Evolutionary conservation across 2,113 vertebrate species (phyloP).

Genomic region (Paratilapia polleni): DNA sequence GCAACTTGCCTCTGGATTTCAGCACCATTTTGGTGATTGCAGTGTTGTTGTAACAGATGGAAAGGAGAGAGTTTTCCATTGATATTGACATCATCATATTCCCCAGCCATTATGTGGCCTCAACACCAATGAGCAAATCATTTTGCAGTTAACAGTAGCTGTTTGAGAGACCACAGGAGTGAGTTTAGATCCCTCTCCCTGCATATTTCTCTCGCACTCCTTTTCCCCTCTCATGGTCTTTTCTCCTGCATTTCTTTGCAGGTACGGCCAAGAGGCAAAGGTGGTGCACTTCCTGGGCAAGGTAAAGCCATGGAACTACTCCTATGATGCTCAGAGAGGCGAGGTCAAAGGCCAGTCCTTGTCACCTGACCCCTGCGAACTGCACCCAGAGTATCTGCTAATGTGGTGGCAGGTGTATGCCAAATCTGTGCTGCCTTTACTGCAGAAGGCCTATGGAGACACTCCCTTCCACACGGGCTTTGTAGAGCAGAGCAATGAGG

Average conservation of each 20-base stretch:
- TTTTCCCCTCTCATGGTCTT: not conserved
- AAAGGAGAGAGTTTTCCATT: no score
- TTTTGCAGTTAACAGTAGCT: no score
- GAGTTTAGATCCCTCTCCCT: not conserved
- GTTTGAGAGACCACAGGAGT: no score
- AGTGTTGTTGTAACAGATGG: no score
- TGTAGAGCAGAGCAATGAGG: slow-evolving; percentile 69
- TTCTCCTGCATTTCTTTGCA: slow-evolving; percentile 51
- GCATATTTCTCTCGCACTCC: not conserved
- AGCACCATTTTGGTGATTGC: no score
- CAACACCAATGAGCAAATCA: no score
- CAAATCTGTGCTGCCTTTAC: slow-evolving; percentile 80
- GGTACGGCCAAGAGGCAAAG: slow-evolving; percentile 91
- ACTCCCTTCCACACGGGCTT: slow-evolving; percentile 75
- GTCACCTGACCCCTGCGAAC: slow-evolving; percentile 68
- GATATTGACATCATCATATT: no score
- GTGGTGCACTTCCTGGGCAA: slow-evolving; percentile 96
- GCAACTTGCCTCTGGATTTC: no score
- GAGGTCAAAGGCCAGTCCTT: slow-evolving; percentile 82
- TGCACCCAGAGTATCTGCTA: slow-evolving; percentile 88
- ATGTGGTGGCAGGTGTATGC: slow-evolving; percentile 91
- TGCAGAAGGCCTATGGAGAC: slow-evolving; percentile 83
- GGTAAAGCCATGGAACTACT: slow-evolving; percentile 92
- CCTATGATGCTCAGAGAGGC: slow-evolving; percentile 85
- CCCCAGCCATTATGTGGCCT: not conserved